These are phyloP conservation scores for Alligator mississippiensis DNA, from an alignment of 2,113 vertebrate genomes.

Conservation along the genomic window DNA sequence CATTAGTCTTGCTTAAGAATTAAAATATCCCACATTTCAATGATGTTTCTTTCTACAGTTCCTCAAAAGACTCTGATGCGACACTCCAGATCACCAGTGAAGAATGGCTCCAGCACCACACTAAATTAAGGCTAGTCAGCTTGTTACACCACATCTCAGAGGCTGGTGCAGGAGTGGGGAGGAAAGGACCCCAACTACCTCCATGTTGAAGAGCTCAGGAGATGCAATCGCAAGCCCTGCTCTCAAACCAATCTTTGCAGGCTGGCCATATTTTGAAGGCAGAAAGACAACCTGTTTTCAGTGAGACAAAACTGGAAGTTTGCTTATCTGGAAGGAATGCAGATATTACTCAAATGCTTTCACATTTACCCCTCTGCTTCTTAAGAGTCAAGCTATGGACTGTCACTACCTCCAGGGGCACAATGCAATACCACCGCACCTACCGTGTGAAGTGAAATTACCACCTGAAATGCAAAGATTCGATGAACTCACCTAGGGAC, in stretches of 20 bases:
- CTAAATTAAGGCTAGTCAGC: not conserved
- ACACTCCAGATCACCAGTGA: not conserved
- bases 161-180: not conserved
- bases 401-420: accelerated
- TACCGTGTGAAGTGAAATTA: not conserved
- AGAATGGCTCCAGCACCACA: not conserved
- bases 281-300: not conserved
- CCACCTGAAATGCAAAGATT: too few relatives aligned
- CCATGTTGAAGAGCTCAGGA: not conserved
- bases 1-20: not conserved
- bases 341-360: too few relatives aligned
- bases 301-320: not conserved
- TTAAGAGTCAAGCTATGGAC: accelerated
- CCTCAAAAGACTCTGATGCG: not conserved
- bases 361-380: too few relatives aligned
- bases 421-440: not conserved
- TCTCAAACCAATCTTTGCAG: not conserved
- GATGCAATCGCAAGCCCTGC: accelerated
- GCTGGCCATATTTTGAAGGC: not conserved
- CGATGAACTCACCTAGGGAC: conserved; percentile 86
- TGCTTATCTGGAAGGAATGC: too few relatives aligned
- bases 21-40: not conserved
- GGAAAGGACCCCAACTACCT: not conserved
- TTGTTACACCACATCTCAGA: not conserved
- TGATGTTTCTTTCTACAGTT: not conserved